Evolutionary conservation across 2,113 vertebrate genomes (phyloP).

Genomic region (Siniperca chuatsi): DNA sequence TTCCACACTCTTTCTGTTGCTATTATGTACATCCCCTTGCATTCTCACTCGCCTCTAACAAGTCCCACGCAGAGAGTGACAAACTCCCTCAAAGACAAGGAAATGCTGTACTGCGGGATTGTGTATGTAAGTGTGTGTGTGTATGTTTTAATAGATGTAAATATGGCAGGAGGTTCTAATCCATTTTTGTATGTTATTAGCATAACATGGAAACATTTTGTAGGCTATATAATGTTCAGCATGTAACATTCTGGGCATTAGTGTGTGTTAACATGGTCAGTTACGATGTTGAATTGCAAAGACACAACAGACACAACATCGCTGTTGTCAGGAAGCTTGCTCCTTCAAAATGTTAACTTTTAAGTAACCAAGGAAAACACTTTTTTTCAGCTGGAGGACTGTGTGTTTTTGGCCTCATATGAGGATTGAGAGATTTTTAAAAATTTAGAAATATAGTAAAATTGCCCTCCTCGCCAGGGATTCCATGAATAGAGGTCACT

Average conservation of each 20-base stretch:
- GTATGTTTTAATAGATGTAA: slow-evolving; percentile 22
- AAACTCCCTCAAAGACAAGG: slow-evolving; percentile 12
- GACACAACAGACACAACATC: neutral
- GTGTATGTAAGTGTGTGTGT: slow-evolving; percentile 6
- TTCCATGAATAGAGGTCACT: neutral
- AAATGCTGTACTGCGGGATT: neutral
- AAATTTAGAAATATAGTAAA: neutral
- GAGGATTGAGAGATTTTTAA: neutral
- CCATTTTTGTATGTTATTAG: no score
- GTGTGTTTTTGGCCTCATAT: no score
- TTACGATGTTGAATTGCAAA: no score
- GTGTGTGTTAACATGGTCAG: no score
- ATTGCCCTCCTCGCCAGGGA: neutral
- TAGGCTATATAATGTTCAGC: no score
- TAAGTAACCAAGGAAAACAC: no score
- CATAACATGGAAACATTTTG: no score
- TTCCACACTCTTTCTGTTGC: neutral
- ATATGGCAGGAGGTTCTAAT: slow-evolving; percentile 3
- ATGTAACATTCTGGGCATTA: no score
- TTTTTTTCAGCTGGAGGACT: neutral
- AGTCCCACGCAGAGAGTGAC: neutral
- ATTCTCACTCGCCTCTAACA: slow-evolving; percentile 28
- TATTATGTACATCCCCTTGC: neutral
- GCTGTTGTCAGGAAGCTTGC: neutral
- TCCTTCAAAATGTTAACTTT: neutral